Evolutionary conservation across 2,797 vertebrate genomes (phyloP).

Genomic region (Amphiprion clarkii): DNA sequence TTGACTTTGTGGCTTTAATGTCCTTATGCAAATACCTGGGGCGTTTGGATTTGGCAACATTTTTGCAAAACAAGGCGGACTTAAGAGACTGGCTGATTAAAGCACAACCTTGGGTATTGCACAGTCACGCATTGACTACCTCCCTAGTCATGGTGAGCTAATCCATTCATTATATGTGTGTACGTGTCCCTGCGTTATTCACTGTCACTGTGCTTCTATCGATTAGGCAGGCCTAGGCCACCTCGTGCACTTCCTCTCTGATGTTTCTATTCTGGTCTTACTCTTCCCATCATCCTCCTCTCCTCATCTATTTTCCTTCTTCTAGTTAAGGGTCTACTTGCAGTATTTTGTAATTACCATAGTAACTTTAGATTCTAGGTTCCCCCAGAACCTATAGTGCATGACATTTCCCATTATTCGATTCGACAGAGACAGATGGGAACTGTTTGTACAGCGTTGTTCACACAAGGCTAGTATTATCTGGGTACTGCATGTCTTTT

Average conservation of each 20-base stretch:
- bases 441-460: no score
- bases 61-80: background rate
- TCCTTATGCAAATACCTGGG: background rate
- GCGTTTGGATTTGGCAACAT: background rate
- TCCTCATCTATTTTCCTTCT: background rate
- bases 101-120: slow-evolving; percentile 16
- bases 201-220: slow-evolving; percentile 28
- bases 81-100: slow-evolving; percentile 29
- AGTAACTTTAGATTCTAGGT: no score
- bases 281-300: background rate
- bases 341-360: no score
- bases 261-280: slow-evolving; percentile 28
- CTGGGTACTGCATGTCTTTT: no score
- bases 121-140: slow-evolving; percentile 38
- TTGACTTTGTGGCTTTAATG: background rate
- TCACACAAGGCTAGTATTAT: no score
- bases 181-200: slow-evolving; percentile 7
- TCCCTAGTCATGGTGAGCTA: slow-evolving; percentile 26
- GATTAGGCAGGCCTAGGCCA: slow-evolving; percentile 22
- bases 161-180: slow-evolving; percentile 13
- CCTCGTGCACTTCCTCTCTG: slow-evolving; percentile 6
- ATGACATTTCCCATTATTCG: no score
- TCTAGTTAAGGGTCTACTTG: background rate
- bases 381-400: no score
- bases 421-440: no score